These are phyloP conservation scores for Vanessa cardui DNA, from an alignment of 2,888 invertebrate species.

Conservation along the genomic window DNA sequence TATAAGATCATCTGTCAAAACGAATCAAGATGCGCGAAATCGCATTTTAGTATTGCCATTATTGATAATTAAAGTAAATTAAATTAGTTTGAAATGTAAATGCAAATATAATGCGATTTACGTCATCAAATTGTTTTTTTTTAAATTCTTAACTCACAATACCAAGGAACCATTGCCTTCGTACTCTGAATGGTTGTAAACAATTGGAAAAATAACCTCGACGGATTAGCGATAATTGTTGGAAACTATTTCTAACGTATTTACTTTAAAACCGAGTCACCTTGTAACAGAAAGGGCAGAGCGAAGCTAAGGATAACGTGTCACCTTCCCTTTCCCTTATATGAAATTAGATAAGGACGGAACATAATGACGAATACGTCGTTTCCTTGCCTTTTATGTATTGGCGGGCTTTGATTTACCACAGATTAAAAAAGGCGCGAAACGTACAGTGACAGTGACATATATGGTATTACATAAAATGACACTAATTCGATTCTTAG, in stretches of 20 bases:
- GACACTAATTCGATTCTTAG: no score
- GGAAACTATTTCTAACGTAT: not conserved
- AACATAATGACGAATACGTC: not conserved
- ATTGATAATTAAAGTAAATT: no score
- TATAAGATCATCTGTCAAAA: no score
- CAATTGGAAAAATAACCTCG: not conserved
- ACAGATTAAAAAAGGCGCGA: slow-evolving; percentile 23
- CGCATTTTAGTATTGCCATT: no score
- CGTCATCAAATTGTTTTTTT: no score
- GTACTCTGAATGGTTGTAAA: no score
- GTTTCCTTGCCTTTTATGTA: slow-evolving; percentile 15
- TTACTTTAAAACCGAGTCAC: slow-evolving; percentile 3
- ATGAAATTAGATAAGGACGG: slow-evolving; percentile 10
- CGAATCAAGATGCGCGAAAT: no score
- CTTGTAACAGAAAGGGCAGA: slow-evolving; percentile 3
- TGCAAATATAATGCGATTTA: no score
- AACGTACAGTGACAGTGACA: slow-evolving; percentile 12
- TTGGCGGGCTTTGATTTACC: slow-evolving; percentile 11
- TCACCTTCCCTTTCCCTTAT: slow-evolving; percentile 3
- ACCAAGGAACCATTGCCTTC: no score
- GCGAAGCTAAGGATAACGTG: not conserved
- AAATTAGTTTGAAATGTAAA: no score
- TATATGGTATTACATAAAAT: slow-evolving; percentile 12
- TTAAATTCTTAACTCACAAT: no score
- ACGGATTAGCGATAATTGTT: not conserved